Base-by-base conservation (phyloP, 2,113 vertebrate species). In the Toxostoma redivivum region DNA sequence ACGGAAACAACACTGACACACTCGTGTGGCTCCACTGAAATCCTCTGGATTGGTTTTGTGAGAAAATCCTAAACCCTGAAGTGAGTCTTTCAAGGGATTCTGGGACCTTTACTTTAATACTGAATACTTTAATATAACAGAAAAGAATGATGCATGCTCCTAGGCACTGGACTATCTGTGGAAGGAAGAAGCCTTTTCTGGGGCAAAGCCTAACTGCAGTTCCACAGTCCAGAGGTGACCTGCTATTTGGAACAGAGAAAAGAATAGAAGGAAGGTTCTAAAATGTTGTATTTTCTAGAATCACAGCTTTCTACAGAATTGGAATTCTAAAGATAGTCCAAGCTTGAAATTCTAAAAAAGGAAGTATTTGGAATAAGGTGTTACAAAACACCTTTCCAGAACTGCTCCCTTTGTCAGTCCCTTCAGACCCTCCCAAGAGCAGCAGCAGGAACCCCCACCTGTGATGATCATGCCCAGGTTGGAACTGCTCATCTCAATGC, bases 401-500 rank as follows among this genome's bases (percentile, higher is more conserved):
- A 65, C 13, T 33, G 38, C 13, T 81, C 61, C 35, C 5, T 2
- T 12, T 44, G 6, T 21, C 40, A 24, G 22, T 4, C 15, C 28
- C 79, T 64, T 51, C 69, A 94, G 45, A 54, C 4, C 47, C 67
- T 47, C 47, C 66, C 70, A 31, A 10, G 19, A 10, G 11, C 44
- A 86, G 56, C 19, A 77, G 72, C 2, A 57, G 57, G 1, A 57
- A 33, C 28, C 10, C 93, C 58, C 96, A 99, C 99, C 99, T 58
- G 98, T 99, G 95, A 99, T 98, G 78, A 98, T 97, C 91, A 99
- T 97, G 69, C 99, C 99, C 92, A 98, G 94, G 96, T 97, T 98
- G 11, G 99, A 99, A 56, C 97, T 98, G 89, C 98, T 99, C 98
- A 98, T 99, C 95, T 99, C 99, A 13, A 99, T 98, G 90, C 98